Percentiles rank a stretch among this genome's conserved stretches.
phyloP scores from a whole-genome alignment of 2,797 vertebrate species.

The Sebastiscus tertius region DNA sequence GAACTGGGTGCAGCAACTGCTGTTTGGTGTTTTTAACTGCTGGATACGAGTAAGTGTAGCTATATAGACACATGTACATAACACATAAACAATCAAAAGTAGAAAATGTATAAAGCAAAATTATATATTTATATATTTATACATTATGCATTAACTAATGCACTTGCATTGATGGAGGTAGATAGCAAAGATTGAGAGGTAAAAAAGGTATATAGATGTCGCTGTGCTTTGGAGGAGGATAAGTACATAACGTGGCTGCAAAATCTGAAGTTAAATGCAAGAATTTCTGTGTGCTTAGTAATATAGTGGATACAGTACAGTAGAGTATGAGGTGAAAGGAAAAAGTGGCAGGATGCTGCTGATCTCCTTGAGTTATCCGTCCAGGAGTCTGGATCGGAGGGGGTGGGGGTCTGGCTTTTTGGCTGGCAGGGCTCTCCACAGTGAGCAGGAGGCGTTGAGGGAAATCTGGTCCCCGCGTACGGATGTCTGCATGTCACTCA shows the following conservation, averaged over 20 bases:
- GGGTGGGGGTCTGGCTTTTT: conserved; percentile 27
- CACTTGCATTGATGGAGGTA: conserved; percentile 79
- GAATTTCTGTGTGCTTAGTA: conserved; percentile 62
- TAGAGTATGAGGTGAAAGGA: conserved; percentile 61
- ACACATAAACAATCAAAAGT: conserved; percentile 69
- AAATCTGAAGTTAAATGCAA: conserved; percentile 54
- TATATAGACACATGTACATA: conserved; percentile 60
- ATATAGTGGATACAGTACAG: conserved; percentile 61
- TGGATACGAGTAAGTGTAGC: conserved; percentile 50
- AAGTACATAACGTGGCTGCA: conserved; percentile 53
- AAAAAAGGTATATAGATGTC: conserved; percentile 63
- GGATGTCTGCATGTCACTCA: conserved; percentile 62
- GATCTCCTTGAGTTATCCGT: conserved; percentile 69
- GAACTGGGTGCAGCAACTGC: conserved; percentile 4
- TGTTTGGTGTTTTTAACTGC: conserved; percentile 37
- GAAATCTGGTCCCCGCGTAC: conserved; percentile 28
- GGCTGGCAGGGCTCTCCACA: conserved; percentile 49
- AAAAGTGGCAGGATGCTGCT: conserved; percentile 74
- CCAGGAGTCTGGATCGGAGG: conserved; percentile 51
- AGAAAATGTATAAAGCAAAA: conserved; percentile 82
- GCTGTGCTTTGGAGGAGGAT: conserved; percentile 73
- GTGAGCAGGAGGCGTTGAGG: conserved; percentile 10
- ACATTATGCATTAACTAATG: conserved; percentile 74
- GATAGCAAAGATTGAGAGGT: conserved; percentile 80
- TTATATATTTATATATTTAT: conserved; percentile 78